A percentile compares a stretch with the other conserved stretches of the same genome.
Evolutionary conservation across 2,113 vertebrate genomes (phyloP).

Genomic region (Cathartes aura): DNA sequence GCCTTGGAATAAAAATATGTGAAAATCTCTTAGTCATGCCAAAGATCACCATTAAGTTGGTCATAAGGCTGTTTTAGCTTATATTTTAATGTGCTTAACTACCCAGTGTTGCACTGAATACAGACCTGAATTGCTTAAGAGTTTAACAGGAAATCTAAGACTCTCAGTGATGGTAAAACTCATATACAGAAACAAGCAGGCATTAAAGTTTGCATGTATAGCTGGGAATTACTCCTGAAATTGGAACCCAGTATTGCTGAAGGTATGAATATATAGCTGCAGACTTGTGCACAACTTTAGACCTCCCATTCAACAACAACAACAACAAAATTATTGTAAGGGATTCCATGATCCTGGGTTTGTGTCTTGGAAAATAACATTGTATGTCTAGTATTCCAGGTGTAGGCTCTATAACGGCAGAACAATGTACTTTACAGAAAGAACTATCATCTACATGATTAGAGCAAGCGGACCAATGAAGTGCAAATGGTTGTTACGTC

Average conservation of each 20-base stretch:
- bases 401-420: not conserved
- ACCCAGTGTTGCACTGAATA: not conserved
- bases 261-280: not conserved
- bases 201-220: not conserved
- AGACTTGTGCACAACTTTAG: not conserved
- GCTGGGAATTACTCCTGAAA: not conserved
- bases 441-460: not conserved
- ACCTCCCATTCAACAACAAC: not conserved
- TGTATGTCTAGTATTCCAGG: not conserved
- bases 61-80: not conserved
- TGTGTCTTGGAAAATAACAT: not conserved
- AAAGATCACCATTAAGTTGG: not conserved
- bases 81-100: not conserved
- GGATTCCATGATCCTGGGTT: not conserved
- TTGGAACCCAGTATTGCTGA: not conserved
- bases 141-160: not conserved
- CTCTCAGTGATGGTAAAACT: not conserved
- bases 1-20: not conserved
- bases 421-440: not conserved
- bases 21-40: not conserved
- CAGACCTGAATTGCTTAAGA: not conserved
- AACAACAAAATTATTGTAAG: fast-evolving
- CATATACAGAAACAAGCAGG: fast-evolving
- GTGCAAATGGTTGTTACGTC: not conserved
- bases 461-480: not conserved